These are phyloP conservation scores for Actias luna DNA, from an alignment of 2,888 invertebrate genomes.

Conservation along the genomic window DNA sequence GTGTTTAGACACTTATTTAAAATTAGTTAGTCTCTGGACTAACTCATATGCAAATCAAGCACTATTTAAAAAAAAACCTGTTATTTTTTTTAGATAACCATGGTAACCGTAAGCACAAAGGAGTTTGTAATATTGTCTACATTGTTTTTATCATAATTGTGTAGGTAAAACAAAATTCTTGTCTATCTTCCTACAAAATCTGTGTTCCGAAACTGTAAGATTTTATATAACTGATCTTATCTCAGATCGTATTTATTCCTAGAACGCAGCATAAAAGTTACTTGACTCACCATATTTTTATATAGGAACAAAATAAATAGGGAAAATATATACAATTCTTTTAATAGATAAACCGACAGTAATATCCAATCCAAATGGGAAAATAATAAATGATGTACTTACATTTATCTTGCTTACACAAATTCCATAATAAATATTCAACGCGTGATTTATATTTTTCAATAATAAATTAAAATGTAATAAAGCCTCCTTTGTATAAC, in stretches of 20 bases:
- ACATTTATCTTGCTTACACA: background rate
- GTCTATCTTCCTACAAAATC: background rate
- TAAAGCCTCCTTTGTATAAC: background rate
- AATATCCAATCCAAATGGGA: background rate
- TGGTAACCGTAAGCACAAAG: background rate
- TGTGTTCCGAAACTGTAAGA: background rate
- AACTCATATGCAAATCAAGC: background rate
- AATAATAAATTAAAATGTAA: background rate
- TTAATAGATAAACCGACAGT: background rate
- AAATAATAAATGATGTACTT: background rate
- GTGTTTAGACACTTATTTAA: background rate
- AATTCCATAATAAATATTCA: constrained; percentile 3
- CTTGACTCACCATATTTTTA: constrained; percentile 20
- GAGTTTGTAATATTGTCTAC: background rate
- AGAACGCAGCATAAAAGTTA: constrained; percentile 20
- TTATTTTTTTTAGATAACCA: background rate
- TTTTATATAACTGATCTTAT: constrained; percentile 9
- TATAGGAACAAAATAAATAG: constrained; percentile 22
- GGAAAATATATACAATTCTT: background rate
- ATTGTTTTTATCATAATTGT: background rate
- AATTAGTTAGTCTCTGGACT: background rate
- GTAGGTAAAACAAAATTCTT: background rate
- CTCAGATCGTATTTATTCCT: constrained; percentile 6
- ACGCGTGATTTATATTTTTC: background rate
- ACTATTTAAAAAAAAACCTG: background rate